Conservation (phyloP, 2,797 vertebrate genomes). For the Arnoldichthys spilopterus region DNA sequence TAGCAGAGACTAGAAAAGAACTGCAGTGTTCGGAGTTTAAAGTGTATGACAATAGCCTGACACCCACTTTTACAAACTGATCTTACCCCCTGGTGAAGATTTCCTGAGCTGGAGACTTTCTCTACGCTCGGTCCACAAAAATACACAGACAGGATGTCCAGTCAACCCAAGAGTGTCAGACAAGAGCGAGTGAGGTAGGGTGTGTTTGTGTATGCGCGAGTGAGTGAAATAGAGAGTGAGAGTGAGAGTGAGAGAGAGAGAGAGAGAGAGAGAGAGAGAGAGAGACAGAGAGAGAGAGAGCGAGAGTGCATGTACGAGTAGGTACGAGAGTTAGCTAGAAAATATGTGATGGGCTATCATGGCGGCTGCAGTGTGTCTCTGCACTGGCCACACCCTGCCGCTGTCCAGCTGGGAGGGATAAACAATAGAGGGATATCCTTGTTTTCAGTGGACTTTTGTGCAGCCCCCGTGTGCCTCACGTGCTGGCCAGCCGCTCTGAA, state of each 20-base stretch:
- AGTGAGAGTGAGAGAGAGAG: conserved; percentile 30
- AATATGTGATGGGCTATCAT: conserved; percentile 45
- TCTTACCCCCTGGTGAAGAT: conserved; percentile 41
- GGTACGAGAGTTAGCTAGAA: conserved; percentile 33
- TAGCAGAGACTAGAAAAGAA: neutral
- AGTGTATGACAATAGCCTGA: neutral
- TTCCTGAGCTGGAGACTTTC: conserved; percentile 33
- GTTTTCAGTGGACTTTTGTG: conserved; percentile 71
- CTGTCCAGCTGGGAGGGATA: conserved; percentile 70
- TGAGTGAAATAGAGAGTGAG: conserved; percentile 21
- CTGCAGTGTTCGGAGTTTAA: conserved; percentile 9
- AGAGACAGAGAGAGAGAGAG: conserved; percentile 53
- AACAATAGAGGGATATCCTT: conserved; percentile 84
- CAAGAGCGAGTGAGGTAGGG: neutral
- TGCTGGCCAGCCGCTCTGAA: conserved; percentile 26
- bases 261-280: conserved; percentile 54
- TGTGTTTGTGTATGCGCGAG: conserved; percentile 8
- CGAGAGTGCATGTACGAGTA: no score
- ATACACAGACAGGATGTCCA: conserved; percentile 47
- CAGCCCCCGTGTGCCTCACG: conserved; percentile 51
- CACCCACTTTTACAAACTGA: neutral
- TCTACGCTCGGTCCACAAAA: conserved; percentile 31
- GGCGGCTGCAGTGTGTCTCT: conserved; percentile 52
- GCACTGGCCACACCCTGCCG: conserved; percentile 67
- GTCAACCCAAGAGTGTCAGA: neutral